A percentile compares a stretch with the other conserved stretches of the same genome.
These are phyloP conservation scores for Lydus trimaculatus DNA, from an alignment of 2,888 invertebrate genomes.

Conservation along the genomic window DNA sequence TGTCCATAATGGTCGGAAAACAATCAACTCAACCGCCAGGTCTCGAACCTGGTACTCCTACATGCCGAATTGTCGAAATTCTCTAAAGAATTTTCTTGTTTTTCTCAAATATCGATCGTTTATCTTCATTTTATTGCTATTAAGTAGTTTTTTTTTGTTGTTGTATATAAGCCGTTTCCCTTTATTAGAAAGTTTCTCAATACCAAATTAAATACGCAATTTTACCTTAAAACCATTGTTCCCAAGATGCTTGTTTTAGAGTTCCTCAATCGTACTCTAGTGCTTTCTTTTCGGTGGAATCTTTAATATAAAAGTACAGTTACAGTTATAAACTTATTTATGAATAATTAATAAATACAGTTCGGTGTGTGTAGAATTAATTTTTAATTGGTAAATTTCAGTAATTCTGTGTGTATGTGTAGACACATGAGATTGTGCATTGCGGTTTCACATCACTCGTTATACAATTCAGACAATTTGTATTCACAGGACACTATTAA, in stretches of 20 bases:
- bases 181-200: slow-evolving; percentile 8
- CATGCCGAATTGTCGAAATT: too few species aligned
- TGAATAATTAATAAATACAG: background rate
- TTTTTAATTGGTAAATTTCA: background rate
- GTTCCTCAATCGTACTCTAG: background rate
- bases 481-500: slow-evolving; percentile 9
- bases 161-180: too few species aligned
- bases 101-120: background rate
- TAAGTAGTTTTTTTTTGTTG: too few species aligned
- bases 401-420: too few species aligned
- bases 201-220: slow-evolving; percentile 17
- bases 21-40: too few species aligned
- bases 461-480: background rate
- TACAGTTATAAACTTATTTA: background rate
- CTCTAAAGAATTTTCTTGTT: too few species aligned
- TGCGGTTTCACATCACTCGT: background rate
- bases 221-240: slow-evolving; percentile 15
- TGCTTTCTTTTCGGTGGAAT: background rate
- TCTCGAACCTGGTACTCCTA: too few species aligned
- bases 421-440: background rate
- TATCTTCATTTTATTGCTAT: background rate
- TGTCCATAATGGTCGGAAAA: too few species aligned
- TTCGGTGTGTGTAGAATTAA: background rate
- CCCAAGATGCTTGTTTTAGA: slow-evolving; percentile 5
- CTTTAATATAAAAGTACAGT: background rate